Evolutionary conservation across 2,888 invertebrate species (phyloP).

Genomic region (Brachyptera risi): DNA sequence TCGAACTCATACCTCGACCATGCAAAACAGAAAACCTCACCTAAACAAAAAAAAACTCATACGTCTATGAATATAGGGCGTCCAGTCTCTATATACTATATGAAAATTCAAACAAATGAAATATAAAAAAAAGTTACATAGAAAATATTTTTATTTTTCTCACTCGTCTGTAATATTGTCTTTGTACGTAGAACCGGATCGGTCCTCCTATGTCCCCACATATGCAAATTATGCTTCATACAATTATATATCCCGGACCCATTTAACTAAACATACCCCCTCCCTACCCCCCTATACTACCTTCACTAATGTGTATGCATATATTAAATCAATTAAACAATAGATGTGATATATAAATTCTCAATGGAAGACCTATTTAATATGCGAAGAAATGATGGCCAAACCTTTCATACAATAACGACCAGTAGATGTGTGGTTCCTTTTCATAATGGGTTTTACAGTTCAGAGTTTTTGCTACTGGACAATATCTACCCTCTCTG

Average conservation of each 20-base stretch:
- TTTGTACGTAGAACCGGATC: not conserved
- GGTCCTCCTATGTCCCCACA: not conserved
- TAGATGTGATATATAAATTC: not conserved
- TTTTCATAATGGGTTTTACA: not conserved
- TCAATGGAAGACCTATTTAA: conserved; percentile 1
- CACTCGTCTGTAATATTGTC: not conserved
- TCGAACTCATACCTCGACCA: too few species aligned
- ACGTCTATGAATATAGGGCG: conserved; percentile 5
- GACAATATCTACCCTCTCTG: not conserved
- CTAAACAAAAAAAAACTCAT: too few species aligned
- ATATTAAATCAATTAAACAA: conserved; percentile 15
- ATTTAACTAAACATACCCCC: not conserved
- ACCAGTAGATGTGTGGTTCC: not conserved
- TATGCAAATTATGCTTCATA: not conserved
- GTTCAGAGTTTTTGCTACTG: not conserved
- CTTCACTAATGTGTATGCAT: conserved; percentile 7
- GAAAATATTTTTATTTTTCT: conserved; percentile 28
- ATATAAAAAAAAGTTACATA: conserved; percentile 26
- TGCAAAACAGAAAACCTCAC: too few species aligned
- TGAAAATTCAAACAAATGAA: conserved; percentile 12
- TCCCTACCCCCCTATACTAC: not conserved
- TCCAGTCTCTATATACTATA: not conserved
- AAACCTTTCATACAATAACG: not conserved
- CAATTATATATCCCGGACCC: not conserved
- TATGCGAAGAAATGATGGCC: conserved; percentile 10